phyloP scores from a whole-genome alignment of 2,113 vertebrate species.

The Willisornis vidua region DNA sequence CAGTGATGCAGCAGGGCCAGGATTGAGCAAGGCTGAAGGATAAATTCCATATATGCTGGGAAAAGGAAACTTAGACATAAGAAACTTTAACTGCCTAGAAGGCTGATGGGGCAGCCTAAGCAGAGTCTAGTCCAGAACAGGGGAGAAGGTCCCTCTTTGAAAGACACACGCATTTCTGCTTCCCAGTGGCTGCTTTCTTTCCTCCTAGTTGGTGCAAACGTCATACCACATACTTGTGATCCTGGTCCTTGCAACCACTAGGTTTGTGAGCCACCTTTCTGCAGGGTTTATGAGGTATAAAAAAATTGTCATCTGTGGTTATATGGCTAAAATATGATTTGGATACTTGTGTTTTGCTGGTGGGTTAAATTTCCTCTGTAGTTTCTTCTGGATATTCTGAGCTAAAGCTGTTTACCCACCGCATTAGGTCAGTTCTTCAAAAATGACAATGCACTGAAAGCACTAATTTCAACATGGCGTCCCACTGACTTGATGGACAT shows the following conservation, averaged over 20 bases:
- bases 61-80: constrained; percentile 29
- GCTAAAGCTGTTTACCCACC: background rate
- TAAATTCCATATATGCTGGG: background rate
- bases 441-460: background rate
- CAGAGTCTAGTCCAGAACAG: background rate
- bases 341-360: background rate
- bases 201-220: background rate
- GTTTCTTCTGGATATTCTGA: background rate
- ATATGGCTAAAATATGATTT: background rate
- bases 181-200: background rate
- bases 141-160: background rate
- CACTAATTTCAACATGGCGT: background rate
- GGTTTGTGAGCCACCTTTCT: background rate
- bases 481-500: background rate
- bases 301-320: background rate
- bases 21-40: constrained; percentile 37
- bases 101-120: background rate
- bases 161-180: background rate
- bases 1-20: background rate
- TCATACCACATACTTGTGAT: background rate
- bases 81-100: background rate
- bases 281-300: background rate
- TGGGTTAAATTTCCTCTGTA: background rate
- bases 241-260: background rate
- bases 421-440: background rate